A percentile compares a stretch with the other conserved stretches of the same genome.
These are phyloP conservation scores for Cecidostiba fungosa DNA, from an alignment of 2,888 invertebrate genomes.

Conservation along the genomic window DNA sequence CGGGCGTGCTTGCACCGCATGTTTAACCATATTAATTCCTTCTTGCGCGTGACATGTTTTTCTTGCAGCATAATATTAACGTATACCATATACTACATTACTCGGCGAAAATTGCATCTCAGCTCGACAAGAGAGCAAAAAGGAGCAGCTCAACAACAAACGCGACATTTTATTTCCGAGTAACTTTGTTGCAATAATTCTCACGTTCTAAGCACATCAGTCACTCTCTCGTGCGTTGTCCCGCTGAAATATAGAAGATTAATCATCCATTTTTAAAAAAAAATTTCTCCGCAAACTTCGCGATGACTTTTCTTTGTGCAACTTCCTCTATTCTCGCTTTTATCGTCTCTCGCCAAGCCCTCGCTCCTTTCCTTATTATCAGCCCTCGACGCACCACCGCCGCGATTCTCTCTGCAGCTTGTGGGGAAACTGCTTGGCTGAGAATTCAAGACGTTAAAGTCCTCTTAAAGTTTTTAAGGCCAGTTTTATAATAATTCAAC, in stretches of 20 bases:
- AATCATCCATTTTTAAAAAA: slow-evolving; percentile 24
- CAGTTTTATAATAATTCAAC: slow-evolving; percentile 55
- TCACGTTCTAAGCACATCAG: neutral
- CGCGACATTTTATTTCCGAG: neutral
- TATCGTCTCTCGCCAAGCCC: slow-evolving; percentile 24
- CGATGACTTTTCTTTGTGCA: slow-evolving; percentile 51
- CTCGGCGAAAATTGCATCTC: neutral
- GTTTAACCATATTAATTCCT: neutral
- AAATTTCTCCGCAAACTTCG: neutral
- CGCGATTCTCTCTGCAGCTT: neutral
- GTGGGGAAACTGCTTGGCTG: slow-evolving; percentile 2
- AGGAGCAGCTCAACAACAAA: too few relatives aligned
- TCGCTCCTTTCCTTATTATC: slow-evolving; percentile 47
- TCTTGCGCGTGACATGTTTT: neutral
- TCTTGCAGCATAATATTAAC: neutral
- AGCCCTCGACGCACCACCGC: neutral
- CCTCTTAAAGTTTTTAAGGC: slow-evolving; percentile 46
- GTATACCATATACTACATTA: neutral
- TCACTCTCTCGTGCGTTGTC: neutral
- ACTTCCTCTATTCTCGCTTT: slow-evolving; percentile 48
- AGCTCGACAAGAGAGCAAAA: neutral
- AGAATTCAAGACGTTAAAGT: slow-evolving; percentile 54
- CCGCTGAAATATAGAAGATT: slow-evolving; percentile 29
- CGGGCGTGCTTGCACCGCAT: neutral
- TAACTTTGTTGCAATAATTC: neutral